A percentile compares a stretch with the other conserved stretches of the same genome.
Conservation (phyloP, 2,797 vertebrate species). For the Sciaenops ocellatus region DNA sequence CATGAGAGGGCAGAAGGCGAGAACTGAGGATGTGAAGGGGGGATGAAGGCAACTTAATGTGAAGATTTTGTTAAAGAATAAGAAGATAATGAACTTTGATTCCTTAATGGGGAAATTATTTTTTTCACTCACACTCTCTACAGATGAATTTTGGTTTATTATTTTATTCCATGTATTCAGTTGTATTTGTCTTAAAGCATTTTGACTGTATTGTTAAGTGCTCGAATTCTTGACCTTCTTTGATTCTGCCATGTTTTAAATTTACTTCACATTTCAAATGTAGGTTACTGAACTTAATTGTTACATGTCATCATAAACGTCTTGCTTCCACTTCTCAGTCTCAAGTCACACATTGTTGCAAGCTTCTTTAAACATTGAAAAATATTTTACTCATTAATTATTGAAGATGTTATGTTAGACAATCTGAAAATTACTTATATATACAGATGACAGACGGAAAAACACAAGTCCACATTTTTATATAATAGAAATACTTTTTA, state of each 20-base stretch:
- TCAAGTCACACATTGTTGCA: neutral
- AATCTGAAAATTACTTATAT: too few relatives aligned
- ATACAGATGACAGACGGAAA: neutral
- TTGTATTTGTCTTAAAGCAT: neutral
- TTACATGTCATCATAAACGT: neutral
- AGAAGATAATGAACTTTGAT: too few relatives aligned
- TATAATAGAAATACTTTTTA: constrained; percentile 90
- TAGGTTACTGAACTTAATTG: neutral
- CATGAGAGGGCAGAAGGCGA: neutral
- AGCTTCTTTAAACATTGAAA: neutral
- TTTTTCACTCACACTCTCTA: too few relatives aligned
- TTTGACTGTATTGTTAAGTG: neutral
- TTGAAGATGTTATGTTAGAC: too few relatives aligned
- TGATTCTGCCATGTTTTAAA: neutral
- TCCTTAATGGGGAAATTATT: too few relatives aligned
- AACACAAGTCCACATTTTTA: constrained; percentile 31
- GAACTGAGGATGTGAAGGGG: neutral
- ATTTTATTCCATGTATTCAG: neutral
- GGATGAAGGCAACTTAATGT: too few relatives aligned
- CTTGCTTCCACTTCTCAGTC: neutral
- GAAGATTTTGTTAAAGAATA: too few relatives aligned
- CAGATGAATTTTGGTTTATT: neutral
- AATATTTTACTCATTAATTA: too few relatives aligned
- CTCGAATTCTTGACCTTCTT: neutral
- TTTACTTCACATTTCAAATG: neutral